These are phyloP conservation scores for Julus scanicus DNA, from an alignment of 2,888 invertebrate species.

Conservation along the genomic window DNA sequence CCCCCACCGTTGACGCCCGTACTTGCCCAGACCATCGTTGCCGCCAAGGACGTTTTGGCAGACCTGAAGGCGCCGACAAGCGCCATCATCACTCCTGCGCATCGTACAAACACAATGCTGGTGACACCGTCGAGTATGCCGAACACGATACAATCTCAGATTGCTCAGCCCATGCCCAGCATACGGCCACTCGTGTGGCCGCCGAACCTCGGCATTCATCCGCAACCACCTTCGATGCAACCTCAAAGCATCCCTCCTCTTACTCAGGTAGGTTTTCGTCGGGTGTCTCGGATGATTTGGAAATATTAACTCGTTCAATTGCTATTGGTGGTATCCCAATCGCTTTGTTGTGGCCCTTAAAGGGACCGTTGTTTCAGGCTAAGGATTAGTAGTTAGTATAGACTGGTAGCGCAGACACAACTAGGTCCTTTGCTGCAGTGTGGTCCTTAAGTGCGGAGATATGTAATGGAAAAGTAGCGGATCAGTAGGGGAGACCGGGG, in stretches of 20 bases:
- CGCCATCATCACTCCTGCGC: constrained; percentile 52
- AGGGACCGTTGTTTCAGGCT: too few relatives aligned
- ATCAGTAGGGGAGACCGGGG: too few relatives aligned
- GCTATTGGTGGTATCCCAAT: too few relatives aligned
- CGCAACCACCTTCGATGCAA: constrained; percentile 36
- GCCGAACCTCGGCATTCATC: constrained; percentile 52
- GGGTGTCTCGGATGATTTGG: too few relatives aligned
- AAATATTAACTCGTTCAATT: too few relatives aligned
- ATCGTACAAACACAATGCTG: background rate
- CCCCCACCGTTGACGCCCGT: constrained; percentile 49
- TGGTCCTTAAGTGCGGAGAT: too few relatives aligned
- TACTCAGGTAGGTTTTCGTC: constrained; percentile 23
- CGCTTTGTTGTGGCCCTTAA: too few relatives aligned
- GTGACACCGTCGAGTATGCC: background rate
- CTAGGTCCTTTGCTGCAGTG: too few relatives aligned
- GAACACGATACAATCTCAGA: constrained; percentile 53
- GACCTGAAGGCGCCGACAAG: background rate
- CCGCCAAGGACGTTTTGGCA: background rate
- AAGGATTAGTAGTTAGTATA: too few relatives aligned
- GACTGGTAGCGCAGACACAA: too few relatives aligned
- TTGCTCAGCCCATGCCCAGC: constrained; percentile 59
- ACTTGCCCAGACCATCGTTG: background rate
- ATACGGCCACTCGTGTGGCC: constrained; percentile 57
- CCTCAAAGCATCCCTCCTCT: constrained; percentile 30
- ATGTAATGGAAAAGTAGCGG: too few relatives aligned